phyloP scores from a whole-genome alignment of 2,888 invertebrate genomes.

The Leptarthrus brevirostris region DNA sequence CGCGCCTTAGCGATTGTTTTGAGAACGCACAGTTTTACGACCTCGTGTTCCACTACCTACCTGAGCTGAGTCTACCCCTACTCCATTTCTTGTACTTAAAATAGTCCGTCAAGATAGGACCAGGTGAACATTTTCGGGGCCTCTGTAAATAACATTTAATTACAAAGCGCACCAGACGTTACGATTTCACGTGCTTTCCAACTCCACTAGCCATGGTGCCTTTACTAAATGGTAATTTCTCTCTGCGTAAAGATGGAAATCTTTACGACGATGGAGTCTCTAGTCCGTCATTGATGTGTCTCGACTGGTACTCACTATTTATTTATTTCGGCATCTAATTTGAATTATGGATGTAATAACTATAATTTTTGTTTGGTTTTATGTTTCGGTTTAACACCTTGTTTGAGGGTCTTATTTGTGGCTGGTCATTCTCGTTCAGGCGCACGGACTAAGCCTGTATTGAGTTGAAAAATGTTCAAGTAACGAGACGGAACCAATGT shows the following conservation, averaged over 20 bases:
- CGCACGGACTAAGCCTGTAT: neutral
- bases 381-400: conserved; percentile 53
- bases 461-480: conserved; percentile 7
- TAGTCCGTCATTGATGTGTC: neutral
- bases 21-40: neutral
- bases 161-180: conserved; percentile 35
- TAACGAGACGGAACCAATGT: conserved; percentile 32
- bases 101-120: too few species aligned
- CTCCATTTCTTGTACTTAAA: too few species aligned
- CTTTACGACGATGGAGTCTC: conserved; percentile 12
- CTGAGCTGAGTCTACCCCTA: too few species aligned
- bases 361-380: conserved; percentile 54
- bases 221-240: conserved; percentile 49
- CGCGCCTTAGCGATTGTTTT: too few species aligned
- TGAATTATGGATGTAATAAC: conserved; percentile 53
- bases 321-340: conserved; percentile 52
- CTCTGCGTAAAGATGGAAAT: conserved; percentile 49
- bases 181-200: conserved; percentile 20
- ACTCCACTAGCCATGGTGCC: conserved; percentile 16
- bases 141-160: conserved; percentile 49
- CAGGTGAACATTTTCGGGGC: conserved; percentile 43
- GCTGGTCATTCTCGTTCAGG: neutral
- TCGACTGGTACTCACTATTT: conserved; percentile 42
- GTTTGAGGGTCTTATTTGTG: conserved; percentile 36
- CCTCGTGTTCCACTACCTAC: neutral